phyloP scores from a whole-genome alignment of 1,140 invertebrate genomes.

The Nasonia giraulti region DNA sequence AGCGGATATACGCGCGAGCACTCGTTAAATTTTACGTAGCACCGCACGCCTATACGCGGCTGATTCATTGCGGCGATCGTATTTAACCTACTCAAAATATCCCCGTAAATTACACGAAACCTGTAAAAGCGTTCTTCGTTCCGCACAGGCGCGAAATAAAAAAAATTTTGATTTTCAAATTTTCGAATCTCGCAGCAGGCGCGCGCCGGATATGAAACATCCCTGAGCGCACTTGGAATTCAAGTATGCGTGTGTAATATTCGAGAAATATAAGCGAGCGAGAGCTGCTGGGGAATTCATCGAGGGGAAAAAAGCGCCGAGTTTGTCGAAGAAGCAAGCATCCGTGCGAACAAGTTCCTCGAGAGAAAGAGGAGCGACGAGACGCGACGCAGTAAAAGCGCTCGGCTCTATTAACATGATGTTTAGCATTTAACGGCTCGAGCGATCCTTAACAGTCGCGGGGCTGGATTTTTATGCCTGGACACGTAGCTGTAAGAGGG shows the following conservation, averaged over 20 bases:
- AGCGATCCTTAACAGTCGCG: constrained; percentile 8
- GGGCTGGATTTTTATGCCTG: constrained; percentile 15
- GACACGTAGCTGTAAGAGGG: constrained; percentile 5
- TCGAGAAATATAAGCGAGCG: neutral
- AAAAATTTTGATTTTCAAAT: neutral
- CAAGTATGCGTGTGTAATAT: too few species aligned
- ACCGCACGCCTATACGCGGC: neutral
- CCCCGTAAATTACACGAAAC: neutral
- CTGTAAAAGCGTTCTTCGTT: neutral
- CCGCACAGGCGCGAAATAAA: too few species aligned
- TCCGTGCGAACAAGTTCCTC: neutral
- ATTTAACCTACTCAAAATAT: neutral
- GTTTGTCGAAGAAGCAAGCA: neutral
- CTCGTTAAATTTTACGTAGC: neutral
- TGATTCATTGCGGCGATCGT: neutral
- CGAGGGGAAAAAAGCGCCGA: neutral
- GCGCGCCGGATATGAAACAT: too few species aligned
- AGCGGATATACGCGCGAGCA: neutral
- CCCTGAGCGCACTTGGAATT: too few species aligned
- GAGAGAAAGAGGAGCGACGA: neutral
- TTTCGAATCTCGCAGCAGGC: neutral
- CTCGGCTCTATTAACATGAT: constrained; percentile 11
- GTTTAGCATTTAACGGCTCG: constrained; percentile 13
- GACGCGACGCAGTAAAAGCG: neutral
- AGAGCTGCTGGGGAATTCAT: neutral